Base-by-base conservation (phyloP, 2,888 invertebrate genomes). In the Molorchus minor region DNA sequence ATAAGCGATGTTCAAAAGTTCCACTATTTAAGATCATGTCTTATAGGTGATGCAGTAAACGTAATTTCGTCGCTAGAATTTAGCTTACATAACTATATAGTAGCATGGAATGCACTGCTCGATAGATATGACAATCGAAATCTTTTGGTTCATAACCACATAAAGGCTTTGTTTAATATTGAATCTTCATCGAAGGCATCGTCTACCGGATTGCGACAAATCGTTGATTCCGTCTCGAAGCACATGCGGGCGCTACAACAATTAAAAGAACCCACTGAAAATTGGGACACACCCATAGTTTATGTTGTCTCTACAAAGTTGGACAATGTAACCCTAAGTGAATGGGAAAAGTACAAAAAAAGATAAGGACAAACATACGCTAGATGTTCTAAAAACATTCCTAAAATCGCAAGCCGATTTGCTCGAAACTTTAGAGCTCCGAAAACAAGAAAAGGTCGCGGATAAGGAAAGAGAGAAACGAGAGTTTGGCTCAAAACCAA, bases 131-230 rank as follows among this genome's bases (percentile, higher is more conserved):
- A 62, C 35, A 62, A 59, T 33, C 13, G n/a, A 16, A 29, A 54
- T n/a, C 33, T 56, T 40, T 38, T 65, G 25, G 35, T 65, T 36
- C 57, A 61, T 21, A 57, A 56, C 33, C 62, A 62, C 46, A 20
- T 58, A 16, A 56, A 53, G 12, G 35, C 47, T 1, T 41, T 62
- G 17, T 59, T 60, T 19, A 36, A 45, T 20, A 5, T 58, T 1
- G 43, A 62, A 43, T 15, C 17, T 3, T 21, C 43, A 5, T 3
- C n/a, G 2, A 41, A 15, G 15, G 41, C 52, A 40, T 59, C 59
- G 4, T 25, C 43, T 30, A n/a, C 7, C 12, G 1, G 3, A 8
- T 13, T 59, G 5, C 17, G 56, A 15, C 29, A 41, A 55, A 21
- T 57, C 5, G 21, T 61, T 10, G 61, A 61, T 15, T 43, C 33